Evolutionary conservation across 2,888 invertebrate species (phyloP).

Genomic region (Philonicus albiceps): DNA sequence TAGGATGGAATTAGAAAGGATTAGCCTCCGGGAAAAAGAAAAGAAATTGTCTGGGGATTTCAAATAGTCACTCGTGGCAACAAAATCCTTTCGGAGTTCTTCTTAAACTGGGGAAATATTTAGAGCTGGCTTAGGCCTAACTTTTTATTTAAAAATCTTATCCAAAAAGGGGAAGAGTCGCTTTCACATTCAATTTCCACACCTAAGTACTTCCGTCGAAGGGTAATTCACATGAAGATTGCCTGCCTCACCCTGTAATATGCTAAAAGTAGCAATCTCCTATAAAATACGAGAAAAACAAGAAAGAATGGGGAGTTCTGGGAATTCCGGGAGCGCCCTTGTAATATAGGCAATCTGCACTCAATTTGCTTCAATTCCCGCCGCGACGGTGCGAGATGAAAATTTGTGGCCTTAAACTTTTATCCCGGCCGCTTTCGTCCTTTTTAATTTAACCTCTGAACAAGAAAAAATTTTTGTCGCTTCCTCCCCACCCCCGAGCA

Average conservation of each 20-base stretch:
- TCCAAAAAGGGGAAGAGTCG: background rate
- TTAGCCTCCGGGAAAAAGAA: background rate
- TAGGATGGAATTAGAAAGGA: background rate
- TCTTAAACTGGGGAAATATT: background rate
- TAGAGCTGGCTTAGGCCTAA: background rate
- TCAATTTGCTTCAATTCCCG: slow-evolving; percentile 6
- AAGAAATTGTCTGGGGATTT: background rate
- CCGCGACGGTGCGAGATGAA: background rate
- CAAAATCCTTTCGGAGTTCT: background rate
- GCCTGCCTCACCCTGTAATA: background rate
- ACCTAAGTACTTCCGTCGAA: background rate
- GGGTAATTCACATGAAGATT: background rate
- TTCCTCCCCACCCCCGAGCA: background rate
- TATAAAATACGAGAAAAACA: background rate
- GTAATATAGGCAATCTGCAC: slow-evolving; percentile 24
- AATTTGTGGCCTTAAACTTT: background rate
- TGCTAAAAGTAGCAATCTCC: background rate
- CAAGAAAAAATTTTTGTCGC: background rate
- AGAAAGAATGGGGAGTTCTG: background rate
- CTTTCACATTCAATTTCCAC: background rate
- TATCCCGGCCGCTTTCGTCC: background rate
- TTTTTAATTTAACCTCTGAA: slow-evolving; percentile 14
- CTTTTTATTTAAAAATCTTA: background rate
- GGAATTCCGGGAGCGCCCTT: background rate
- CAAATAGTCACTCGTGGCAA: background rate